Evolutionary conservation across 2,888 invertebrate genomes (phyloP).

Genomic region (Barypeithes pellucidus): DNA sequence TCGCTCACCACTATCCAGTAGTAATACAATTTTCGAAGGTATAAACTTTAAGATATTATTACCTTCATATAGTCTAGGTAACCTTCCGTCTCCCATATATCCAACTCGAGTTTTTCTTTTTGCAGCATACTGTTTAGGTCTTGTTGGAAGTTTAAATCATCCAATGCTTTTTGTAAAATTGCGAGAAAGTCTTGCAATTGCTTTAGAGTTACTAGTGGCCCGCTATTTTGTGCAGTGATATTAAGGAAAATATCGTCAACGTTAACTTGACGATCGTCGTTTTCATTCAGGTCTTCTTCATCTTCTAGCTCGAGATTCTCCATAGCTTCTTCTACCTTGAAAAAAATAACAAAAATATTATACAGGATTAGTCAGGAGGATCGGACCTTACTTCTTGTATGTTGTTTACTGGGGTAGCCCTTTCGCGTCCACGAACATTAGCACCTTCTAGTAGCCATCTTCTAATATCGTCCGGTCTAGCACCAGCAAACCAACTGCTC

Average conservation of each 20-base stretch:
- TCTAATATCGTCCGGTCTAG: conserved; percentile 54
- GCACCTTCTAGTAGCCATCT: conserved; percentile 58
- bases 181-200: not conserved
- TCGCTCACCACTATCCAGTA: no score
- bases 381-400: not conserved
- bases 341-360: no score
- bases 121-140: conserved; percentile 4
- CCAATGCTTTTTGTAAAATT: not conserved
- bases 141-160: not conserved
- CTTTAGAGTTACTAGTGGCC: not conserved
- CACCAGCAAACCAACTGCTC: conserved; percentile 67
- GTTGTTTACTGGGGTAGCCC: not conserved
- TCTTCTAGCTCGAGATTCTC: conserved; percentile 1
- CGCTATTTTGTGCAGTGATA: conserved; percentile 11
- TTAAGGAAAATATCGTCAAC: conserved; percentile 51
- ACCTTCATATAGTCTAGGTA: conserved; percentile 15
- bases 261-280: conserved; percentile 5
- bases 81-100: conserved; percentile 9
- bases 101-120: conserved; percentile 10
- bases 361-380: no score
- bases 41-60: no score
- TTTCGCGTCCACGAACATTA: not conserved
- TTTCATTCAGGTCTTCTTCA: not conserved
- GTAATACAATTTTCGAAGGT: no score
- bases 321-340: conserved; percentile 6